Conservation (phyloP, 2,113 vertebrate species). For the Meriones unguiculatus region DNA sequence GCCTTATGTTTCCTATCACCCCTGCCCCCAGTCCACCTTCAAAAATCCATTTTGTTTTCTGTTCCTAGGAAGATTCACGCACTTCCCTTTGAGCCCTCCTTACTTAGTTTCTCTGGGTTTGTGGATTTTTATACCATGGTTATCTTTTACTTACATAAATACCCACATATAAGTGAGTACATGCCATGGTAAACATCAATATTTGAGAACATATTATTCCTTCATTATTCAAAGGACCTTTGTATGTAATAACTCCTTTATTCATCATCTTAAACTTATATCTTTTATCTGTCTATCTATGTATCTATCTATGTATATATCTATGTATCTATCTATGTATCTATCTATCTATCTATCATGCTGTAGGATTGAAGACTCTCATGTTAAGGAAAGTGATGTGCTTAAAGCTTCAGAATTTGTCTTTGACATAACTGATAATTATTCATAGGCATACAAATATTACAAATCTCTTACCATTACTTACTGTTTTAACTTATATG, state of each 20-base stretch:
- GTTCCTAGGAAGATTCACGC: background rate
- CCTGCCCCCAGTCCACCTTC: no score
- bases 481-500: constrained; percentile 15
- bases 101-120: background rate
- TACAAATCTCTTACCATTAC: background rate
- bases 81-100: background rate
- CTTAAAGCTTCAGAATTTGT: background rate
- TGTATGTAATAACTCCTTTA: background rate
- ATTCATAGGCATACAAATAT: background rate
- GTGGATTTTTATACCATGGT: background rate
- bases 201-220: constrained; percentile 7
- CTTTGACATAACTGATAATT: background rate
- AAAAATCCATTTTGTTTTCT: no score
- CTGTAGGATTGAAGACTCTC: background rate
- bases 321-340: no score
- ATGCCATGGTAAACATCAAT: constrained; percentile 12
- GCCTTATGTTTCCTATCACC: background rate
- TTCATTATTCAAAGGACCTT: background rate
- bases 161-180: background rate
- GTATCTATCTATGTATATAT: no score
- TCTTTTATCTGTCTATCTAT: no score
- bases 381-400: background rate
- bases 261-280: constrained; percentile 3
- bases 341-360: background rate
- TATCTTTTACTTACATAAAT: background rate